These are phyloP conservation scores for Neolamprologus modestus DNA, from an alignment of 2,113 vertebrate species.

Conservation along the genomic window DNA sequence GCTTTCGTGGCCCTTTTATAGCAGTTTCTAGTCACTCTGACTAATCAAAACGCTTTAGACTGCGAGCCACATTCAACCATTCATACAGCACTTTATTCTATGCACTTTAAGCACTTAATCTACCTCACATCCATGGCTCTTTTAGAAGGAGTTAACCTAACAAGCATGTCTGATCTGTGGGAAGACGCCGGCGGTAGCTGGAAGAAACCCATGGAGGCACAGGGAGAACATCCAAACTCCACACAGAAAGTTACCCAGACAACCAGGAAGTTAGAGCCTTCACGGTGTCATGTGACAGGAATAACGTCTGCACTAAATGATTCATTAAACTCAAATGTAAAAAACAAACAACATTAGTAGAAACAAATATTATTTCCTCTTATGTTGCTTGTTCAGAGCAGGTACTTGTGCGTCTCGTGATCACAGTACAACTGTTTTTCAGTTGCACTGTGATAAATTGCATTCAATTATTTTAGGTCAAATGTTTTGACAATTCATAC, in stretches of 20 bases:
- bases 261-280: background rate
- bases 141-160: background rate
- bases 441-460: background rate
- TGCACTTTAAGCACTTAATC: background rate
- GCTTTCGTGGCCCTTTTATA: background rate
- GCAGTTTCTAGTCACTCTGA: background rate
- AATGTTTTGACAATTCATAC: background rate
- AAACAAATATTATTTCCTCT: background rate
- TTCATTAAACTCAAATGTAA: background rate
- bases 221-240: background rate
- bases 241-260: background rate
- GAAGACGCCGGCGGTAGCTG: background rate
- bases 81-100: background rate
- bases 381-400: background rate
- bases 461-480: background rate
- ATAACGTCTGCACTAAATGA: background rate
- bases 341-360: background rate
- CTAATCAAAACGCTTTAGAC: background rate
- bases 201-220: background rate
- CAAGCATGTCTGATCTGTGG: background rate
- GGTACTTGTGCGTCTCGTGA: background rate
- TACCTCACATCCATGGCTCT: background rate
- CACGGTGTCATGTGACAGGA: background rate
- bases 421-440: background rate
- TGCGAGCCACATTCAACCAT: background rate